Conservation (phyloP, 2,797 vertebrate genomes). For the Microhierax caerulescens region DNA sequence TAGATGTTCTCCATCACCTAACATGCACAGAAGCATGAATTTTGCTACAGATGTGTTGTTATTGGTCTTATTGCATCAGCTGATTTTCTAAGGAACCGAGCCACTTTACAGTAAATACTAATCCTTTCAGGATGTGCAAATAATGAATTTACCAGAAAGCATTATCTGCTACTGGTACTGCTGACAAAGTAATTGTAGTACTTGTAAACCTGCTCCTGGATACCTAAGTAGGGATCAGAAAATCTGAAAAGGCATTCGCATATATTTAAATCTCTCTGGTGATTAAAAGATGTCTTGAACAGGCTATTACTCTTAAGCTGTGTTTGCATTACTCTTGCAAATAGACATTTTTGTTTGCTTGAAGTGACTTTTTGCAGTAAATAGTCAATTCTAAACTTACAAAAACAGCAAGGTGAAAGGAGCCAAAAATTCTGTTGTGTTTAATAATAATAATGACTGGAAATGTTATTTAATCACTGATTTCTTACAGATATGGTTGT, state of each 20-base stretch:
- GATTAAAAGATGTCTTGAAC: conserved; percentile 29
- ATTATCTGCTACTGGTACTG: not conserved
- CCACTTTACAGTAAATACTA: not conserved
- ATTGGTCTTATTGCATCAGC: not conserved
- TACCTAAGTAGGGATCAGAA: conserved; percentile 21
- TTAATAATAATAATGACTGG: not conserved
- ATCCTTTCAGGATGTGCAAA: not conserved
- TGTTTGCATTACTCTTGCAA: conserved; percentile 55
- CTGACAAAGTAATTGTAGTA: conserved; percentile 21
- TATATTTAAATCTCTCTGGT: conserved; percentile 43
- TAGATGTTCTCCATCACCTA: not conserved
- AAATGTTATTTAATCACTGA: not conserved
- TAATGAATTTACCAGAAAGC: conserved; percentile 31
- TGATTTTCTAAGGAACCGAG: not conserved
- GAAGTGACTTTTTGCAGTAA: conserved; percentile 32
- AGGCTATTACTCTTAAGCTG: conserved; percentile 42
- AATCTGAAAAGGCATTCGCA: conserved; percentile 35
- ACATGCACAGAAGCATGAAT: not conserved
- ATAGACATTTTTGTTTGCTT: conserved; percentile 26
- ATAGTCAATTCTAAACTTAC: conserved; percentile 31
- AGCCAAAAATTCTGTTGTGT: not conserved
- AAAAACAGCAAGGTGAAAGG: not conserved
- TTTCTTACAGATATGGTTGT: not conserved
- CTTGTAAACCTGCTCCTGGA: not conserved
- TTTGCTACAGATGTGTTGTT: not conserved